phyloP scores from a whole-genome alignment of 2,888 invertebrate species.

The Nemoura dubitans region DNA sequence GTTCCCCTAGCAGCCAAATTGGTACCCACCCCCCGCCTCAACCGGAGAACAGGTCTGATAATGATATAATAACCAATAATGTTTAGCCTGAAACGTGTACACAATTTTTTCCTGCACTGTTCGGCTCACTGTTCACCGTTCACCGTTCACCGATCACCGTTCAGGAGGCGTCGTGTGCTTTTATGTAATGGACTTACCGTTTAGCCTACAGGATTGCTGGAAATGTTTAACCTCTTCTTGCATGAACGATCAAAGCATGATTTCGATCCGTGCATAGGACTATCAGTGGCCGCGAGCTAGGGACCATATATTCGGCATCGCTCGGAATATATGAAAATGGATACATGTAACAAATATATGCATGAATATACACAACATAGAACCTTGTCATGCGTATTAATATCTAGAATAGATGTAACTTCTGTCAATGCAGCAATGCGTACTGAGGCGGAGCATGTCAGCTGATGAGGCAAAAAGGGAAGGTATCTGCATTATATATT shows the following conservation, averaged over 20 bases:
- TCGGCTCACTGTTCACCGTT: not conserved
- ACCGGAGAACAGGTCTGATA: not conserved
- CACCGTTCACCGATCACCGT: not conserved
- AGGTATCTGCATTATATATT: not conserved
- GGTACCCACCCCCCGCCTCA: not conserved
- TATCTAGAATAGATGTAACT: not conserved
- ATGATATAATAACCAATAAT: not conserved
- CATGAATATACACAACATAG: not conserved
- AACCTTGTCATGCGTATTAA: not conserved
- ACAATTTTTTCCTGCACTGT: not conserved
- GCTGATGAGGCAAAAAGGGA: not conserved
- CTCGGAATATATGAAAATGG: constrained; percentile 38
- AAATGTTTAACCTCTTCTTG: constrained; percentile 7
- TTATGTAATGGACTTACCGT: not conserved
- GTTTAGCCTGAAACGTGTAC: not conserved
- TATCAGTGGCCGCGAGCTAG: constrained; percentile 30
- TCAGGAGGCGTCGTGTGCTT: not conserved
- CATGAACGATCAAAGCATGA: constrained; percentile 33
- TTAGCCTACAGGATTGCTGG: not conserved
- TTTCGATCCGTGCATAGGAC: constrained; percentile 10
- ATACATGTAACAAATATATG: not conserved
- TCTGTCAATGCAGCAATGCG: not conserved
- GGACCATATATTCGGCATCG: not conserved
- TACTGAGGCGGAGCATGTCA: not conserved
- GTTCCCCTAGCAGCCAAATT: not conserved